These are phyloP conservation scores for Gadus chalcogrammus DNA, from an alignment of 2,113 vertebrate species.

Conservation along the genomic window DNA sequence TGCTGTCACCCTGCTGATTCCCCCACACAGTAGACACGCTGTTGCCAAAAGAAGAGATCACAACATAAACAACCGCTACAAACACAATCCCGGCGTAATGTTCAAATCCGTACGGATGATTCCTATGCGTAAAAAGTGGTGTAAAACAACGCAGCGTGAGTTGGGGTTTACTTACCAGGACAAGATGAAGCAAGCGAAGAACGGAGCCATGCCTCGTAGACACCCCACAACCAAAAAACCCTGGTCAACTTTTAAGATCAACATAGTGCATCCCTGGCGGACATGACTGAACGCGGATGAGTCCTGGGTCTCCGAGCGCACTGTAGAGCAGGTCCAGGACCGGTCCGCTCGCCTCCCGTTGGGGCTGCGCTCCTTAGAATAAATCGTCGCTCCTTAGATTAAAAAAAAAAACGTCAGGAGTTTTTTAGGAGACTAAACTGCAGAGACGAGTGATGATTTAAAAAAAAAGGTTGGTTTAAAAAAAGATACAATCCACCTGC, in stretches of 20 bases:
- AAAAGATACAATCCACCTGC: conserved; percentile 76
- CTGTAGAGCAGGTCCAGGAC: conserved; percentile 64
- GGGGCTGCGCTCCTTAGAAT: conserved; percentile 58
- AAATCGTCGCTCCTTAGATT: conserved; percentile 67
- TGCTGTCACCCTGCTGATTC: conserved; percentile 63
- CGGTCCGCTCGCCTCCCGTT: conserved; percentile 58
- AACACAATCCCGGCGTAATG: conserved; percentile 6
- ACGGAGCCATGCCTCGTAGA: conserved; percentile 77
- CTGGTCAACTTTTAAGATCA: conserved; percentile 71
- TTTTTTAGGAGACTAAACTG: conserved; percentile 73
- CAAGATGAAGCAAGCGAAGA: conserved; percentile 77
- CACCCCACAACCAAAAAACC: conserved; percentile 54
- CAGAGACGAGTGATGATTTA: conserved; percentile 72
- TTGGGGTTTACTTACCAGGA: conserved; percentile 78
- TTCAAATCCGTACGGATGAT: conserved; percentile 17
- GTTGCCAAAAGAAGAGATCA: conserved; percentile 41
- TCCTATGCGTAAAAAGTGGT: conserved; percentile 61
- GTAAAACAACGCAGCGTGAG: conserved; percentile 43
- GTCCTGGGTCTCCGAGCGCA: conserved; percentile 43
- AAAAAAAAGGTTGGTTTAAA: conserved; percentile 61
- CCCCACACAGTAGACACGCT: conserved; percentile 74
- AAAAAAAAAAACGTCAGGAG: too few relatives aligned
- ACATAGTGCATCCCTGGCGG: conserved; percentile 63
- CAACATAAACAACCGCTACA: neutral
- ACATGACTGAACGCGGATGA: conserved; percentile 39